Percentiles rank a stretch among this genome's conserved stretches.
Evolutionary conservation across 2,888 invertebrate genomes (phyloP).

Genomic region (Globia sparganii): DNA sequence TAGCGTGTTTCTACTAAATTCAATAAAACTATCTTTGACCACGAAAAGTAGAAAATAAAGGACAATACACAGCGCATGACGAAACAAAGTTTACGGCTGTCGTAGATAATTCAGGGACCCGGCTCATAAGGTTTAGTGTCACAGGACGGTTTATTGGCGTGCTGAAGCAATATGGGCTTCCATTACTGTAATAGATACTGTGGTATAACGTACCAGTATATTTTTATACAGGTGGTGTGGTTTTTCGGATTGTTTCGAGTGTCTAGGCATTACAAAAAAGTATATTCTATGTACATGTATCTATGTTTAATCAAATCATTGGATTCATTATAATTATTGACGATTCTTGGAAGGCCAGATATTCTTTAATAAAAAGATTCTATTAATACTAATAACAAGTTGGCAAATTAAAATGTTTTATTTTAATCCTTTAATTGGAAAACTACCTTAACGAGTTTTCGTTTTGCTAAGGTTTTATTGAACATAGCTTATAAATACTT

Average conservation of each 20-base stretch:
- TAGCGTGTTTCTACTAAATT: constrained; percentile 52
- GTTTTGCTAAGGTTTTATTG: background rate
- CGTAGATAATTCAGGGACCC: constrained; percentile 71
- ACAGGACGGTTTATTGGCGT: constrained; percentile 68
- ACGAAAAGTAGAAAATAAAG: constrained; percentile 63
- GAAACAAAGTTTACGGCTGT: constrained; percentile 71
- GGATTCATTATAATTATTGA: background rate
- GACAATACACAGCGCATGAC: constrained; percentile 66
- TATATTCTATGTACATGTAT: background rate
- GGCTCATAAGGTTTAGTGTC: constrained; percentile 68
- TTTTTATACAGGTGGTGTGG: constrained; percentile 42
- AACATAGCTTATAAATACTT: background rate
- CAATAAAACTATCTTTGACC: constrained; percentile 64
- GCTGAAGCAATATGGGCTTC: constrained; percentile 67
- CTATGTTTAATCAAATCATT: background rate
- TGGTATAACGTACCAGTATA: constrained; percentile 41
- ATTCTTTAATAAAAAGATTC: background rate
- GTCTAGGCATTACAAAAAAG: background rate
- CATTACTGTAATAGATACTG: constrained; percentile 69
- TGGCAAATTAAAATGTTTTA: background rate
- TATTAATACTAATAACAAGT: background rate
- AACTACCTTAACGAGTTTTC: constrained; percentile 6
- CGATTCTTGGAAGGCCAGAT: background rate
- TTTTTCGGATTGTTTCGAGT: constrained; percentile 6
- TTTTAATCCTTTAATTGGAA: background rate